Evolutionary conservation across 2,113 vertebrate genomes (phyloP), one percentile per base, ranked within the genome.

Genomic region (Misgurnus mizolepis): DNA sequence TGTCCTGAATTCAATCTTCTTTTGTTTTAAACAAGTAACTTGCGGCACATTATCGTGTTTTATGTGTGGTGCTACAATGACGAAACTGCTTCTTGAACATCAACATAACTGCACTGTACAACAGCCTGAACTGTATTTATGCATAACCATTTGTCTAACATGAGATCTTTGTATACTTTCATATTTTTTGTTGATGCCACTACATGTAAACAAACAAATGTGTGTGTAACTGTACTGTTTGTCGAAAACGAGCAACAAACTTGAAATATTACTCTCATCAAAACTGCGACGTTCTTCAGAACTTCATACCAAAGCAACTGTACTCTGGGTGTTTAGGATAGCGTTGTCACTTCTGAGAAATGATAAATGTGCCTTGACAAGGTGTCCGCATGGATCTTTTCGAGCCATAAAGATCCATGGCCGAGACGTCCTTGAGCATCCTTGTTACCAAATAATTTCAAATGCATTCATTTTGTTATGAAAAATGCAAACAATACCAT

Each of bases 161-260:
- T 84, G 92, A 82, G 90, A 93, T 90, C 85, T 92, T 90, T 87
- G 91, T 92, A 92, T 93, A 89, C 93, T 90, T 91, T 71, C 87
- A 89, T 89, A 92, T 90, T 78, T 87, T 86, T 90, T 76, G 67
- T 81, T 76, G 85, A 90, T 86, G 90, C 91, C 89, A 82, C 88
- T 89, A 84, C 90, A 70, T 88, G 89, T 82, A 86, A 88, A 85
- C 84, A 87, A 87, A 88, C 88, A 77, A 85, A 88, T 90, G 89
- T 87, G 87, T 84, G 90, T 90, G 84, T 53, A 53, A 86, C 88
- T 89, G 89, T 93, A 91, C 93, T 93, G 92, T 92, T 90, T 91
- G 86, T 88, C 89, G 90, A 87, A 77, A 91, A 90, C 90, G 86
- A 85, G 79, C 72, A 86, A 90, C 89, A 93, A 90, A 95, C 94